phyloP scores from a whole-genome alignment of 2,888 invertebrate species.

The Perizoma flavofasciatum region DNA sequence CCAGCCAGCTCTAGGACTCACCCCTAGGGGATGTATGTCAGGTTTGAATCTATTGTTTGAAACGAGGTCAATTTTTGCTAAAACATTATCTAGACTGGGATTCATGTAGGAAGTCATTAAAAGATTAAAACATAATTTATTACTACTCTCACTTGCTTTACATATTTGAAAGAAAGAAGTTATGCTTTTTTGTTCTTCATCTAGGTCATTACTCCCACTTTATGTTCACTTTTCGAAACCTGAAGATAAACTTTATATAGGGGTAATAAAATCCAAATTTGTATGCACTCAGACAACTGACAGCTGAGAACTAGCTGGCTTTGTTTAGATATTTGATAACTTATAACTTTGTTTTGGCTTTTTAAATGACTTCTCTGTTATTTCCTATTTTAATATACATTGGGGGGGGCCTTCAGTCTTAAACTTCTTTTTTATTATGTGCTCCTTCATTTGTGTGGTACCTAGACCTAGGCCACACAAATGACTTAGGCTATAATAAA shows the following conservation, averaged over 20 bases:
- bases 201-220: conserved; percentile 43
- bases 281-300: conserved; percentile 18
- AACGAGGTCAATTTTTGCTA: conserved; percentile 52
- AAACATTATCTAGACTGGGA: neutral
- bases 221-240: conserved; percentile 32
- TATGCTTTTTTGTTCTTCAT: conserved; percentile 2
- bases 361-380: neutral
- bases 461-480: too few species aligned
- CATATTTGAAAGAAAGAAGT: neutral
- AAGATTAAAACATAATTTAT: neutral
- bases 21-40: conserved; percentile 47
- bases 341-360: neutral
- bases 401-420: too few species aligned
- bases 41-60: conserved; percentile 52
- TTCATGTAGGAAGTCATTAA: neutral
- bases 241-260: conserved; percentile 36
- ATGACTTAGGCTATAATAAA: too few species aligned
- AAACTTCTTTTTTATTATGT: too few species aligned
- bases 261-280: conserved; percentile 35
- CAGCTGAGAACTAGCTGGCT: conserved; percentile 13
- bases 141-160: neutral
- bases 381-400: too few species aligned
- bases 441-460: too few species aligned
- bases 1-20: conserved; percentile 30
- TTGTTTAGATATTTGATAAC: conserved; percentile 10